Base-by-base conservation (phyloP, 2,888 invertebrate species). In the Cecidostiba fungosa region DNA sequence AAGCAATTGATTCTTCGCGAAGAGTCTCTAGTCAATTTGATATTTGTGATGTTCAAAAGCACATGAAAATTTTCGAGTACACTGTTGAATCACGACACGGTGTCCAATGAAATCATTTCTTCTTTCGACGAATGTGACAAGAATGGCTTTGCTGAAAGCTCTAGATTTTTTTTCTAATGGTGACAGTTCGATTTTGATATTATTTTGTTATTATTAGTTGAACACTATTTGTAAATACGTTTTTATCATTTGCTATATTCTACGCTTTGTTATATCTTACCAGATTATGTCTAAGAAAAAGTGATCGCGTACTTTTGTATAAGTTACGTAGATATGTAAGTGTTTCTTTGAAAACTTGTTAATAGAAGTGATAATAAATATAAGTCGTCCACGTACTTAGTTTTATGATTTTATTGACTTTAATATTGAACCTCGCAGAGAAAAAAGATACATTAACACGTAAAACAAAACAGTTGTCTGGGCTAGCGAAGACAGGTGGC, bases 181-280 rank as follows among this genome's bases (percentile, higher is more conserved):
- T 85, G 82, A 54, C 76, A 87, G 85, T 59, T 85, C 70, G 54
- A 78, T 84, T 85, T 85, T 80, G 36, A 77, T 87, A 82, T 80
- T 80, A 79, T 82, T 78, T 82, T 87, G 78, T 85, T 82, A 76
- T 77, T 86, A 84, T 59, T 54, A 59, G 23, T n/a, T n/a, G 82
- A 82, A 80, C n/a, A n/a, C n/a, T 66, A 85, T 74, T 87, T 87
- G 85, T 87, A 87, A 62, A 85, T 85, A 87, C 29, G 77, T 79
- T 86, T 86, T 82, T 87, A 85, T 85, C 50, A 82, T 86, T 86
- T 86, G 79, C 82, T 82, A 85, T 87, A 85, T 87, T 87, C 85
- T 85, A 84, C 72, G 81, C 77, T 78, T 85, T 82, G 85, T 87
- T 87, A 74, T 76, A 85, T 77, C 8, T n/a, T 84, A 79, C 47